Conservation (phyloP, 2,797 vertebrate genomes). For the Amblyopsis hoosieri region DNA sequence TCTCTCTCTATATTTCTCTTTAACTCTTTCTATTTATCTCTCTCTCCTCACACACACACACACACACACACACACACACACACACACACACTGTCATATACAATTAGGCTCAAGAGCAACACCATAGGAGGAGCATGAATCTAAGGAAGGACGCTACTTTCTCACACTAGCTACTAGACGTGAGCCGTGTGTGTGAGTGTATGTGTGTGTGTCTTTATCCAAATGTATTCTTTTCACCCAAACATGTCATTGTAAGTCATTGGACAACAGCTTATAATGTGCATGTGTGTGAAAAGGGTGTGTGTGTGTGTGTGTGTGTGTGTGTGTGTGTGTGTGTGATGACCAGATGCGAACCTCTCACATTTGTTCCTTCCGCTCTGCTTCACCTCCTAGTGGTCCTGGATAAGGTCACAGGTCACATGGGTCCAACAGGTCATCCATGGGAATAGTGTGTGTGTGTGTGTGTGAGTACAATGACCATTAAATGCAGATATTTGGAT, state of each 20-base stretch:
- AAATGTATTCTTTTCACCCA: conserved; percentile 3
- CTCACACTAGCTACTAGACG: conserved; percentile 43
- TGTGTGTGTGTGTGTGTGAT: conserved; percentile 23
- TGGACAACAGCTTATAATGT: conserved; percentile 14
- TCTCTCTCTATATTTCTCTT: conserved; percentile 34
- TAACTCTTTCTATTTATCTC: not conserved
- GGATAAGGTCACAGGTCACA: conserved; percentile 65
- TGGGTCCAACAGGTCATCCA: conserved; percentile 63
- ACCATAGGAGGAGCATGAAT: conserved; percentile 59
- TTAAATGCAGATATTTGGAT: conserved; percentile 60
- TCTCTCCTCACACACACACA: conserved; percentile 25
- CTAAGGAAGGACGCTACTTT: conserved; percentile 58
- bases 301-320: conserved; percentile 11
- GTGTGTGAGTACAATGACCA: conserved; percentile 59
- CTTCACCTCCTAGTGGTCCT: conserved; percentile 55
- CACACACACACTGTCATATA: conserved; percentile 69
- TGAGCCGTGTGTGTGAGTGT: conserved; percentile 12
- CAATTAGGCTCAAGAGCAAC: conserved; percentile 72
- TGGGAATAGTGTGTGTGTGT: conserved; percentile 30
- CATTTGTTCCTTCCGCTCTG: conserved; percentile 60
- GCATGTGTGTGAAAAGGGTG: not conserved
- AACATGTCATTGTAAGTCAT: conserved; percentile 9
- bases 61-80: conserved; percentile 33
- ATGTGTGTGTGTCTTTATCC: conserved; percentile 3
- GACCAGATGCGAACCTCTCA: conserved; percentile 71